Evolutionary conservation across 2,797 vertebrate genomes (phyloP), one percentile per base, ranked within the genome.

Genomic region (Tympanoctomys barrerae): DNA sequence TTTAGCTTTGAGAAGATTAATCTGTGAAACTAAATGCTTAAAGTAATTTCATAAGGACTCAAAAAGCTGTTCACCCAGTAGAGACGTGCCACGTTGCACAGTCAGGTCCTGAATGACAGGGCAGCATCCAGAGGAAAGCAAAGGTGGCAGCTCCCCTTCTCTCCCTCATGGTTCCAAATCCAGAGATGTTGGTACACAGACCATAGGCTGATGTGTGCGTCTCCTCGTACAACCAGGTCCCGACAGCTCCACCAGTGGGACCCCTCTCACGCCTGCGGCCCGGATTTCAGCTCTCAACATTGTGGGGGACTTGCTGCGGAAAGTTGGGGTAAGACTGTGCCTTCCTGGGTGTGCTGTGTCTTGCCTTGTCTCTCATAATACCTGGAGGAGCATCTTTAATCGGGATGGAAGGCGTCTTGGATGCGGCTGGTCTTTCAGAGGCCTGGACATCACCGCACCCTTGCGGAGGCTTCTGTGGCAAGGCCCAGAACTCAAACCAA

Each of bases 231-330:
- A 66, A 95, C 36, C 95, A 99, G 98, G 98, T 93, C 96, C 96
- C 98, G 99, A 99, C 36, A 99, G 99, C 94, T 98, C 99, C 85
- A 98, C 98, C 0, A 97, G 99, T 1, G 99, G 99, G 94, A 99
- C 99, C 5, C 99, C 99, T 0, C 99, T 99, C 70, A 99, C 99
- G 0, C 99, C 99, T 0, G 99, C 99, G 0, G 99, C 99, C 79
- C 99, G 99, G 93, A 99, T 99, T 98, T 99, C 99, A 68, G 99
- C 99, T 11, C 99, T 99, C 59, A 99, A 99, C 97, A 99, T 99
- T 0, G 99, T 99, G 4, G 99, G 99, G 81, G 99, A 99, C 97
- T 98, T 99, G 95, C 99, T 99, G 86, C 98, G 99, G 94, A 99
- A 99, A 99, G 99, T 99, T 0, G 99, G 99, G 98, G 99, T 99